Evolutionary conservation across 2,888 invertebrate genomes (phyloP).

Genomic region (Melitaea athalia): DNA sequence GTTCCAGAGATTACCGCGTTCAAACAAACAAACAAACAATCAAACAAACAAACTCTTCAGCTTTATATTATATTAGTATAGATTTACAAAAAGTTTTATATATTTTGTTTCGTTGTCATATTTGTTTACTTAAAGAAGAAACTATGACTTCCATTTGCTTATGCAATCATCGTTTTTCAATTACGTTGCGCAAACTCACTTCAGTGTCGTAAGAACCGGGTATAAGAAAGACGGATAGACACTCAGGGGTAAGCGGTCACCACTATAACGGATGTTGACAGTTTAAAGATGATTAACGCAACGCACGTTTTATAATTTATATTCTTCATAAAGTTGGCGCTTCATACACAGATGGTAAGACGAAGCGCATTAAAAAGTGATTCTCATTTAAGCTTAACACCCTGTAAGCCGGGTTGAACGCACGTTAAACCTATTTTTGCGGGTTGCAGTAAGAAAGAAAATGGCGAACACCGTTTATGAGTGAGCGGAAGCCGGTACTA

Average conservation of each 20-base stretch:
- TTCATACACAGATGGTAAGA: slow-evolving; percentile 27
- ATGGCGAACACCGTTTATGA: slow-evolving; percentile 57
- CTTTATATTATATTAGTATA: no score
- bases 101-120: no score
- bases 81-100: no score
- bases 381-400: slow-evolving; percentile 51
- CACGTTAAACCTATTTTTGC: slow-evolving; percentile 53
- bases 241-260: neutral
- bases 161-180: no score
- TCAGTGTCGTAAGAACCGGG: no score
- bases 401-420: slow-evolving; percentile 50
- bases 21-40: no score
- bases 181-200: no score
- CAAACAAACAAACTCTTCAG: no score
- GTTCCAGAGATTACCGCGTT: no score
- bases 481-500: slow-evolving; percentile 54
- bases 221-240: neutral
- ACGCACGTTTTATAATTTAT: neutral
- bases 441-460: slow-evolving; percentile 52
- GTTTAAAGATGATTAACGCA: neutral
- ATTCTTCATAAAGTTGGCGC: neutral
- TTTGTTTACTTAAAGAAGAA: no score
- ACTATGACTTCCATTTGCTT: no score
- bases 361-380: slow-evolving; percentile 49
- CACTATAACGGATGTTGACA: neutral